These are phyloP conservation scores for Athrips mouffetella DNA, from an alignment of 2,888 invertebrate species.

Conservation along the genomic window DNA sequence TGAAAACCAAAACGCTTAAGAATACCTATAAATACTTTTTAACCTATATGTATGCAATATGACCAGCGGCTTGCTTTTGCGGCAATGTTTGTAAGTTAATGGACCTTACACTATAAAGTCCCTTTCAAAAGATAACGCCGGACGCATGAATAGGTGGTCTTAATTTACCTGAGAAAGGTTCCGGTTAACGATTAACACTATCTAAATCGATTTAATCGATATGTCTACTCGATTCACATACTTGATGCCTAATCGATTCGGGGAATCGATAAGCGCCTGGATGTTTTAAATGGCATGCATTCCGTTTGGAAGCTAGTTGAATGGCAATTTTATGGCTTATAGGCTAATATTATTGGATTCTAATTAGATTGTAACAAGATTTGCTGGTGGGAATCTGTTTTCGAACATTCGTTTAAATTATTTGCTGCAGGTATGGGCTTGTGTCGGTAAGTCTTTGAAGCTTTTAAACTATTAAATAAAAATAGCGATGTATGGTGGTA, in stretches of 20 bases:
- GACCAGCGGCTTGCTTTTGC: conserved; percentile 34
- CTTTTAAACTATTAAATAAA: too few species aligned
- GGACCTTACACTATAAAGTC: conserved; percentile 58
- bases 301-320: neutral
- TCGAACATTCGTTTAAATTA: too few species aligned
- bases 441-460: too few species aligned
- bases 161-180: conserved; percentile 70
- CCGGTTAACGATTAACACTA: conserved; percentile 55
- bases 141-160: conserved; percentile 74
- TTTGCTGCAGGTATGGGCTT: too few species aligned
- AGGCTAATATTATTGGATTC: neutral
- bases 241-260: conserved; percentile 49
- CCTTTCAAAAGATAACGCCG: conserved; percentile 63
- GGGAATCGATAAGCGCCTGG: conserved; percentile 48
- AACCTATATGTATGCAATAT: neutral
- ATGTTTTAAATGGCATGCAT: neutral
- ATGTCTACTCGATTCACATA: conserved; percentile 65
- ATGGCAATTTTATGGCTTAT: neutral
- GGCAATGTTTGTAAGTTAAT: conserved; percentile 59
- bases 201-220: conserved; percentile 5
- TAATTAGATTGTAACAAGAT: too few species aligned
- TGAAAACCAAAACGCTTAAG: too few species aligned
- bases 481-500: neutral
- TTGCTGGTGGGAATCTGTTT: too few species aligned
- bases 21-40: neutral